Evolutionary conservation across 53 echinoderm and acorn worm species (phyloP), one percentile per base, ranked within the genome.

Genomic region (Henricia sp.): DNA sequence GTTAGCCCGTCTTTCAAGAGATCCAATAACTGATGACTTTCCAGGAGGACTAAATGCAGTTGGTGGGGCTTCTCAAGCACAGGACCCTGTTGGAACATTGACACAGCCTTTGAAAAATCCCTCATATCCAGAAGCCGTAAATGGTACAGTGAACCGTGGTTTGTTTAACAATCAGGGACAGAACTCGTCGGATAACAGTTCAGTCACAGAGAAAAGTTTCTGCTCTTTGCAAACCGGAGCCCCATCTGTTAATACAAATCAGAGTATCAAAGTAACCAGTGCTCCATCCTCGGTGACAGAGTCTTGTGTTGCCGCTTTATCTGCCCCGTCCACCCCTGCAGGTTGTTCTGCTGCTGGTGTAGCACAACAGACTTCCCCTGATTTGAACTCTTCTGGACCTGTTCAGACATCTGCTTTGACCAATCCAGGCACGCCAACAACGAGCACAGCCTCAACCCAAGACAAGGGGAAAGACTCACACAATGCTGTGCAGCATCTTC

Each of bases 1-100:
- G 70, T 84, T 97, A 39, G 97, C 97, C 14, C 85, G 90, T 72
- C 86, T 97, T n/a, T 97, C 97, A 17, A 88, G 92, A n/a, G 94
- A 90, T 74, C 90, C 91, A 37, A 93, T 82, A 82, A 51, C 85
- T 24, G 91, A 86, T 41, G 87, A 83, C 39, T 89, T 86, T 80
- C 33, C 65, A n/a, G 63, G 11, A 30, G 48, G 65, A 43, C 28
- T 80, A 12, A 62, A 36, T 11, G 20, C 77, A 37, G 28, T 77
- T 11, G 34, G 26, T 24, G 64, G 62, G 29, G 42, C 44, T 34
- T 23, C 80, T 33, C 80, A 62, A 65, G 1, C 41, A 2, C 80
- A 46, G 50, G 80, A 80, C 40, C 20, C 80, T 43, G 60, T 64
- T n/a, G 24, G 19, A 12, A 33, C 38, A 16, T 41, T 40, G 26